Conservation (phyloP, 1,140 invertebrate species). For the Nautilus pompilius region DNA sequence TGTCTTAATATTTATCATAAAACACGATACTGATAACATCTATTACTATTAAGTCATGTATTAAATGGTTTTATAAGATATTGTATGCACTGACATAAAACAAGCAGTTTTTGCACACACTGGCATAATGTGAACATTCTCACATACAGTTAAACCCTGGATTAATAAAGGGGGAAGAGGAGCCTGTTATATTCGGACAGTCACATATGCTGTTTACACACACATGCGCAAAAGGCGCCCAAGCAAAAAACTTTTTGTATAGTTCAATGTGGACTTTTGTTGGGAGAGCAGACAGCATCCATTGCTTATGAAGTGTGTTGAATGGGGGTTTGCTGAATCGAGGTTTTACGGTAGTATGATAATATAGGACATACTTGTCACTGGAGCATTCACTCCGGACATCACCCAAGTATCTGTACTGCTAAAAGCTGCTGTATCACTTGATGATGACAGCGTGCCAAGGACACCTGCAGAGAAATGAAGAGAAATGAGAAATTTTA, state of each 20-base stretch:
- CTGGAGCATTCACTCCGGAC: slow-evolving; percentile 1
- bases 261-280: not conserved
- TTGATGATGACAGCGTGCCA: not conserved
- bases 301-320: not conserved
- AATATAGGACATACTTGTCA: not conserved
- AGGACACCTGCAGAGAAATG: not conserved
- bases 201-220: not conserved
- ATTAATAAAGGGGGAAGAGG: too few relatives aligned
- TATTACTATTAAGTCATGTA: too few relatives aligned
- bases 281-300: not conserved
- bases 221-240: not conserved
- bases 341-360: not conserved
- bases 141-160: too few relatives aligned
- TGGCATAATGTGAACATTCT: too few relatives aligned
- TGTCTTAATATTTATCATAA: too few relatives aligned
- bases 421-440: slow-evolving; percentile 1
- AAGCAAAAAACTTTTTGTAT: not conserved
- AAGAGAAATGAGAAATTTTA: not conserved
- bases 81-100: too few relatives aligned
- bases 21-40: too few relatives aligned
- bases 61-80: too few relatives aligned
- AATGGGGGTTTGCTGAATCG: not conserved
- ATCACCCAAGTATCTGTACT: slow-evolving; percentile 2
- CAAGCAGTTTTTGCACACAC: too few relatives aligned
- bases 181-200: not conserved